A percentile compares a stretch with the other conserved stretches of the same genome.
phyloP scores from a whole-genome alignment of 2,888 invertebrate species.

The Chrysolina americana region DNA sequence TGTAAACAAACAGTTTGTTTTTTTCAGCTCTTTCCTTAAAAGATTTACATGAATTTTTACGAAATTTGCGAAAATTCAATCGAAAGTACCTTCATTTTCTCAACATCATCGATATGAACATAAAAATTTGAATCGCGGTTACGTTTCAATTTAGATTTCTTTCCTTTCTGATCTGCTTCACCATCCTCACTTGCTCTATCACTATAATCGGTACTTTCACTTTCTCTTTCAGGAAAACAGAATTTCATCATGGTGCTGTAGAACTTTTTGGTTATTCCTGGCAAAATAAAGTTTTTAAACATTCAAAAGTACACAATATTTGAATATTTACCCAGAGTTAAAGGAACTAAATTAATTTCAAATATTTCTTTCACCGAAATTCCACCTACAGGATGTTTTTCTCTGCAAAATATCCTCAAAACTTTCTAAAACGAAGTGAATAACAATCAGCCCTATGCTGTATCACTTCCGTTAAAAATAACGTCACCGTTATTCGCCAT shows the following conservation, averaged over 20 bases:
- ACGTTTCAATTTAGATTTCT: slow-evolving; percentile 70
- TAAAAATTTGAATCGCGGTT: slow-evolving; percentile 92
- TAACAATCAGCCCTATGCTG: too few species aligned
- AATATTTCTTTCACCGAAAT: slow-evolving; percentile 99
- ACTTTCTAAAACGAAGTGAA: slow-evolving; percentile 75
- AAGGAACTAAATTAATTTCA: slow-evolving; percentile 97
- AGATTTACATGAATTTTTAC: slow-evolving; percentile 35
- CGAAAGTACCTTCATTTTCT: slow-evolving; percentile 88
- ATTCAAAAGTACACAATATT: neutral
- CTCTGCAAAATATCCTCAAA: slow-evolving; percentile 94
- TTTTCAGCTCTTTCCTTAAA: slow-evolving; percentile 94
- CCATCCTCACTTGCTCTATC: slow-evolving; percentile 74
- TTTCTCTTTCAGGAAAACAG: slow-evolving; percentile 95
- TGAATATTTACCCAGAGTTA: slow-evolving; percentile 81
- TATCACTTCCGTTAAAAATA: too few species aligned
- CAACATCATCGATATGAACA: slow-evolving; percentile 94
- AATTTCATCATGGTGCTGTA: slow-evolving; percentile 98
- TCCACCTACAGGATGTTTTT: slow-evolving; percentile 97
- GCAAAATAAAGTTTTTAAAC: slow-evolving; percentile 33
- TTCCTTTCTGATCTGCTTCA: slow-evolving; percentile 67
- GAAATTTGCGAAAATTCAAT: neutral
- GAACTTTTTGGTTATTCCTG: slow-evolving; percentile 93
- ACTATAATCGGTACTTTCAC: slow-evolving; percentile 83
- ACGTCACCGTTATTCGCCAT: too few species aligned
- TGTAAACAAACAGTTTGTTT: slow-evolving; percentile 98